phyloP scores from a whole-genome alignment of 2,797 vertebrate species.

The Spizella passerina region DNA sequence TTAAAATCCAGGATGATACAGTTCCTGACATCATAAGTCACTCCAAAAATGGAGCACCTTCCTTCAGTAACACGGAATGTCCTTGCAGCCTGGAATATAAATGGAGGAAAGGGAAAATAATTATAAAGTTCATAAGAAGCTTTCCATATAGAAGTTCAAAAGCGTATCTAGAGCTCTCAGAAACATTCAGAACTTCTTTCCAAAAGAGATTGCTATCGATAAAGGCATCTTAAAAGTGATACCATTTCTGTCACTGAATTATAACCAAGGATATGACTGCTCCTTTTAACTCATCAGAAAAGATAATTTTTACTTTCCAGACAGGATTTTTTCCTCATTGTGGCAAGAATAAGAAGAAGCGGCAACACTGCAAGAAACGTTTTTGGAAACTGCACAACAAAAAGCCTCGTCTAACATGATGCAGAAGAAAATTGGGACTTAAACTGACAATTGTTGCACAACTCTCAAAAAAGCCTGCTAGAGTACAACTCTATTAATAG shows the following conservation, averaged over 20 bases:
- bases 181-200: background rate
- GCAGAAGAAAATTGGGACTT: background rate
- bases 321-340: background rate
- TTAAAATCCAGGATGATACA: slow-evolving; percentile 81
- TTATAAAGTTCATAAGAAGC: background rate
- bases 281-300: background rate
- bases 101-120: background rate
- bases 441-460: background rate
- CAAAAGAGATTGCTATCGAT: background rate
- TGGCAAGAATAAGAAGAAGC: background rate
- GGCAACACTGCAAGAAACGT: background rate
- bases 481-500: background rate
- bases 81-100: slow-evolving; percentile 48
- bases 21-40: slow-evolving; percentile 84
- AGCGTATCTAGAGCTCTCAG: background rate
- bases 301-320: background rate
- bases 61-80: background rate
- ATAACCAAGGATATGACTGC: background rate
- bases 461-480: background rate
- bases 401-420: background rate
- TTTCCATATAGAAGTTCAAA: background rate
- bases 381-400: background rate
- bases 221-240: background rate
- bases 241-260: background rate
- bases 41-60: background rate